Base-by-base conservation (phyloP, 2,888 invertebrate genomes). In the Patella caerulea region DNA sequence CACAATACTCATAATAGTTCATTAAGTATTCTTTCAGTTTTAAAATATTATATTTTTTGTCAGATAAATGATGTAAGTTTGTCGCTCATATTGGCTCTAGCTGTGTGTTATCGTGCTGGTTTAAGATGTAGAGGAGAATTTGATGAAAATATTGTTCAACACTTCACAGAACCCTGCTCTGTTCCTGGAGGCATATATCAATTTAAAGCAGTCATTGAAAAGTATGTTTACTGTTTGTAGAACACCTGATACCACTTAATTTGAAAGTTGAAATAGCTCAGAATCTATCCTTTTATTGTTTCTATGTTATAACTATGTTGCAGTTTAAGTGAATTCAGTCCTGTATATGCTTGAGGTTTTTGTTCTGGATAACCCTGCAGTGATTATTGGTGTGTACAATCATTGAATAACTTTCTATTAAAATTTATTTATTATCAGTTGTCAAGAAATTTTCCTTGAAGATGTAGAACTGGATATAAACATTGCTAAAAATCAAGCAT, bases 401-500 rank as follows among this genome's bases (percentile, higher is more conserved):
- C 45, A 45, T 45, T 45, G 0, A 45, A 45, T 45, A 45, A 45
- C 45, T 9, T 45, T 45, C 45, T 45, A 45, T 9, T 45, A 45
- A 45, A 9, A 45, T 59, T 54, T 71, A 54, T 12, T 59, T 15
- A n/a, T 19, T 81, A 82, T 14, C 75, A 87, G 89, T n/a, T 90
- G 90, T 79, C 89, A 90, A 75, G 86, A 88, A 19, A 83, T 87
- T 24, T 89, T 90, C 76, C 73, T 89, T 19, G 86, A 87, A n/a
- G 82, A 84, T 73, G 84, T 89, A 3, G 74, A 86, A 14, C 80
- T 87, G n/a, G 86, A 79, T 19, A 80, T 83, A 29, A 89, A 89
- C 82, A 90, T 90, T 55, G 89, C 90, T 7, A 76, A 81, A 55
- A 90, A 90, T 81, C 86, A 86, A 76, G 91, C 91, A 7, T 82